Evolutionary conservation across 2,797 vertebrate genomes (phyloP), one percentile per base, ranked within the genome.

Genomic region (Schizopygopsis malacanthus): DNA sequence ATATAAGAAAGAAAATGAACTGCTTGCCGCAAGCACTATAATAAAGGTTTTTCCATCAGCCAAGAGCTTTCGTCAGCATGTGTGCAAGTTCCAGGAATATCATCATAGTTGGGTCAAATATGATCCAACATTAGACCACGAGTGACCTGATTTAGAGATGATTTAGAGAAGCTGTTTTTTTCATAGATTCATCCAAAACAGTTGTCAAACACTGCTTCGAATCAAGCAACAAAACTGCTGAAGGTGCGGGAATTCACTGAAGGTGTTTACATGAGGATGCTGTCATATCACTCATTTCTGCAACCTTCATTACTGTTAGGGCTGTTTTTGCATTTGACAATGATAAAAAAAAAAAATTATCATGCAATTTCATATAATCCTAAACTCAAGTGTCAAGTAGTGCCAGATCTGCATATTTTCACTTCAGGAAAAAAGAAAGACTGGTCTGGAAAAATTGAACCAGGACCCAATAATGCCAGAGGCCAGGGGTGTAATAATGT

Each of bases 11-110:
- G 54, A 47, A 45, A 47, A 43, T 9, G 3, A 45, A 86, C 71
- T 52, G 41, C 56, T 78, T 33, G 81, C 67, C 18, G 4, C 16
- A 76, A 73, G 22, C 67, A 45, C 33, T 43, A 69, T 77, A 59
- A 70, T 84, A 77, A 77, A 84, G 82, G 16, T 50, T 59, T 76
- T 83, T n/a, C 41, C 54, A 76, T 52, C 50, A 78, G 63, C 63
- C 83, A 83, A 83, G 45, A 65, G 39, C 86, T 79, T 83, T 83
- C 75, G 56, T 79, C 81, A 83, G 67, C 63, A 59, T 41, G 59
- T 71, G 76, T 75, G 81, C 50, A 22, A 63, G 33, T 83, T 87
- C 86, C 81, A 79, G 78, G 73, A 86, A 82, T 82, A 61, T n/a
- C 85, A 70, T 15, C 82, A 71, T 18, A 87, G 75, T 52, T 65